Base-by-base conservation (phyloP, 2,113 vertebrate genomes). In the Caretta caretta region DNA sequence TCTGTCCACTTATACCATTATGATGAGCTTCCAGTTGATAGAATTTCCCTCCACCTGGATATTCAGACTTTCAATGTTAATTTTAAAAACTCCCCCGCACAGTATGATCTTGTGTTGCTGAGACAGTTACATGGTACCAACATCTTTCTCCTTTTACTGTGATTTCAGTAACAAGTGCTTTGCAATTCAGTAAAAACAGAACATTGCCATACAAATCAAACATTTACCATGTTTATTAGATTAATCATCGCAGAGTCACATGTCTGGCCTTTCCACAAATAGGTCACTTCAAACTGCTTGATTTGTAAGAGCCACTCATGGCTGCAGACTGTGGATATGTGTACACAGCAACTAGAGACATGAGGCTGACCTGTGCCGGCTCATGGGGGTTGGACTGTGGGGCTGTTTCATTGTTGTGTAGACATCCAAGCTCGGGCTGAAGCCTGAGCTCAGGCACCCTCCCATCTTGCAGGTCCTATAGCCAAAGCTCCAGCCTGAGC, bases 211-310 rank as follows among this genome's bases (percentile, higher is more conserved):
- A 31, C 38, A 81, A 76, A 90, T 1, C 0, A 10, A 94, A 0
- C 86, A 25, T 82, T 79, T 54, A 86, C 84, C 59, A 49, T 54
- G 0, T 84, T 89, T 2, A 42, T 57, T 54, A 84, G 94, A 76
- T 95, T 96, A 93, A 96, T 97, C 93, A 96, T 93, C 84, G 87
- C 83, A 29, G 46, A 35, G 46, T 56, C 46, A 1, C 7, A 0
- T 4, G 56, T 0, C 4, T 46, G 84, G 87, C 89, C 87, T 29
- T 57, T 82, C 13, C 51, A 84, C 78, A 56, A 92, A 42, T 17
- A 88, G 46, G 65, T 72, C 62, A 62, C 83, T 88, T 95, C 65
- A 75, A 31, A 6, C 42, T 50, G 5, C 20, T 16, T 46, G 65
- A 72, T 22, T 20, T 38, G n/a, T 38, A 72, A 22, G n/a, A 38